Evolutionary conservation across 2,113 vertebrate genomes (phyloP).

Genomic region (Leptodactylus fuscus): DNA sequence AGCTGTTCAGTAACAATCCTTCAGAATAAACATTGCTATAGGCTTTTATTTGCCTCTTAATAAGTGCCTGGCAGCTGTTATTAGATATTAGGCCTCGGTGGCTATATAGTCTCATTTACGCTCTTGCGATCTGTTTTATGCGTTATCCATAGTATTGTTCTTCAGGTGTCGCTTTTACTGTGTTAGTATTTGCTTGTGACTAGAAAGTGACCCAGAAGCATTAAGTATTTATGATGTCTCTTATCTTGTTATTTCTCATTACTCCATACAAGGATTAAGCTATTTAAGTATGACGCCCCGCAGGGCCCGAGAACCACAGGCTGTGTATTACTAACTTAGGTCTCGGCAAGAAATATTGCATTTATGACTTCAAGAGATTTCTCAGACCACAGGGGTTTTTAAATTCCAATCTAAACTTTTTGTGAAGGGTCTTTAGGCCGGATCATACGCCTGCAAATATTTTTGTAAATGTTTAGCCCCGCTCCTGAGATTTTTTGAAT

Average conservation of each 20-base stretch:
- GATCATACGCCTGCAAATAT: not conserved
- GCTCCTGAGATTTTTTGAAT: no score
- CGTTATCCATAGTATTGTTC: constrained; percentile 33
- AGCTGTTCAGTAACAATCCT: constrained; percentile 35
- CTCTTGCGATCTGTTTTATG: constrained; percentile 13
- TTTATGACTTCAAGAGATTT: not conserved
- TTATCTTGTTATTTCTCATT: constrained; percentile 35
- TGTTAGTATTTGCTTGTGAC: constrained; percentile 25
- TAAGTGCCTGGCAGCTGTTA: constrained; percentile 48
- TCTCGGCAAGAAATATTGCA: not conserved
- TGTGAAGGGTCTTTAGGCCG: not conserved
- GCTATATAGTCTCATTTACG: constrained; percentile 26
- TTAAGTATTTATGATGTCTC: constrained; percentile 29
- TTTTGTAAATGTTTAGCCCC: no score
- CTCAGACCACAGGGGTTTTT: not conserved
- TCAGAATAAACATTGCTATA: constrained; percentile 37
- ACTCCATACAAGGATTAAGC: not conserved
- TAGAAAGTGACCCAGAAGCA: constrained; percentile 13
- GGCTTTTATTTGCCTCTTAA: constrained; percentile 40
- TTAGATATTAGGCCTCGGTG: constrained; percentile 34
- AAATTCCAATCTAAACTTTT: not conserved
- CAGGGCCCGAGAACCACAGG: not conserved
- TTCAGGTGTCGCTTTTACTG: constrained; percentile 23
- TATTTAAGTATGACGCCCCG: not conserved
- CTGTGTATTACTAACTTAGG: not conserved